Evolutionary conservation across 2,113 vertebrate genomes (phyloP).

Genomic region (Tachuris rubrigastra): DNA sequence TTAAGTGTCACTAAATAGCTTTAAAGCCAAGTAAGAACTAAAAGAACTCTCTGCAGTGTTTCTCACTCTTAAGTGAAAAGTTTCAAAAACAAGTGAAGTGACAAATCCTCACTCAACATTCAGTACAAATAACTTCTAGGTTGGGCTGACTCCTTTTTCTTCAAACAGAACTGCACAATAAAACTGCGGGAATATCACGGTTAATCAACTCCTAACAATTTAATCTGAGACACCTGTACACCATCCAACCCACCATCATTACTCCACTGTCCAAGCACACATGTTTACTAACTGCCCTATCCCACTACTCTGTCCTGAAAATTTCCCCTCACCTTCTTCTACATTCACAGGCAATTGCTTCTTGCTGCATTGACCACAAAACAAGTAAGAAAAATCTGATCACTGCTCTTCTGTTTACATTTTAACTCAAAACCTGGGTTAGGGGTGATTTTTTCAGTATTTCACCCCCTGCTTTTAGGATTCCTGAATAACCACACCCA

Average conservation of each 20-base stretch:
- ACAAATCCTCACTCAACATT: accelerated
- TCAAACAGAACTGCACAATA: background rate
- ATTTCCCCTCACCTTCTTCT: background rate
- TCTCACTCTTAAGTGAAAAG: background rate
- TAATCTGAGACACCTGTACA: background rate
- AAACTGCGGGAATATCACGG: background rate
- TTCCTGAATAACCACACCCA: constrained; percentile 7
- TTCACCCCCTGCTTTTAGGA: background rate
- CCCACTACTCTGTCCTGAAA: background rate
- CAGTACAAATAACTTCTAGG: background rate
- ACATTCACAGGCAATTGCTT: background rate
- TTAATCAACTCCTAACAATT: background rate
- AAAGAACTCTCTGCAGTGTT: background rate
- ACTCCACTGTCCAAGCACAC: background rate
- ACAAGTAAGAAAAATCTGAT: background rate
- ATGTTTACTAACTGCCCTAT: background rate
- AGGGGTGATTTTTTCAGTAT: background rate
- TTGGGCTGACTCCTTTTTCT: background rate
- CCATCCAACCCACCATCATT: background rate
- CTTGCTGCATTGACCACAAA: background rate
- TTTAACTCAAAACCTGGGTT: background rate
- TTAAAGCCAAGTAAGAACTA: constrained; percentile 36
- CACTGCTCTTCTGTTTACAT: background rate
- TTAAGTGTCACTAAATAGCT: constrained; percentile 61
- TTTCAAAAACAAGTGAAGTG: background rate